Conservation (phyloP, 2,113 vertebrate species). For the Pavo muticus region DNA sequence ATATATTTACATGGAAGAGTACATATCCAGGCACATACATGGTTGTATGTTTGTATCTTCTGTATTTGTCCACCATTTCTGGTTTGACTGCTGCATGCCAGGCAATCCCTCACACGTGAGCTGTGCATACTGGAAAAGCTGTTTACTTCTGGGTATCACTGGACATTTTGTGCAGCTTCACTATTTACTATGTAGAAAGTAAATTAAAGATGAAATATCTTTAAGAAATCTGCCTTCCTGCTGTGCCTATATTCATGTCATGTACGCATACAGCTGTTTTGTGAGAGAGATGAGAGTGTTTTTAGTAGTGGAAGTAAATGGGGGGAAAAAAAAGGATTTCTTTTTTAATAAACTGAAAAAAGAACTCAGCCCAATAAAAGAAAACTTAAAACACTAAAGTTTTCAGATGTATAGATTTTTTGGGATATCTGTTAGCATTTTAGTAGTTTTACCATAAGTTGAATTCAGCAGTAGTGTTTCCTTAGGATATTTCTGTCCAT, state of each 20-base stretch:
- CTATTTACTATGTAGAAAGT: background rate
- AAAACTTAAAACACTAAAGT: background rate
- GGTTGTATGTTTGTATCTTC: background rate
- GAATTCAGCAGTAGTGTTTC: background rate
- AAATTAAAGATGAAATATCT: too few relatives aligned
- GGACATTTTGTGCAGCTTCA: background rate
- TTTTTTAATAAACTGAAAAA: background rate
- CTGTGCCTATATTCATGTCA: too few relatives aligned
- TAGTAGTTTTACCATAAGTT: background rate
- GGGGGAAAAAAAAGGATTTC: background rate
- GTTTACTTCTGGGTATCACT: background rate
- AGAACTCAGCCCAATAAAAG: background rate
- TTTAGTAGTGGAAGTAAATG: background rate
- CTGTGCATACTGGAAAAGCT: background rate
- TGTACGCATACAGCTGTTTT: background rate
- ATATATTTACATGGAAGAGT: background rate
- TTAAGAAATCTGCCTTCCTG: too few relatives aligned
- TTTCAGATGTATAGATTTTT: background rate
- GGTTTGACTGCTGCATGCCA: background rate
- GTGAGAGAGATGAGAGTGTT: background rate
- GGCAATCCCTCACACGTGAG: background rate
- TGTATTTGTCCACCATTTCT: background rate
- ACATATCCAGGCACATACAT: rapidly evolving
- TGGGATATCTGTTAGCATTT: background rate
- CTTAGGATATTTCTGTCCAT: background rate